Conservation (phyloP, 2,888 invertebrate species). For the Rhingia rostrata region DNA sequence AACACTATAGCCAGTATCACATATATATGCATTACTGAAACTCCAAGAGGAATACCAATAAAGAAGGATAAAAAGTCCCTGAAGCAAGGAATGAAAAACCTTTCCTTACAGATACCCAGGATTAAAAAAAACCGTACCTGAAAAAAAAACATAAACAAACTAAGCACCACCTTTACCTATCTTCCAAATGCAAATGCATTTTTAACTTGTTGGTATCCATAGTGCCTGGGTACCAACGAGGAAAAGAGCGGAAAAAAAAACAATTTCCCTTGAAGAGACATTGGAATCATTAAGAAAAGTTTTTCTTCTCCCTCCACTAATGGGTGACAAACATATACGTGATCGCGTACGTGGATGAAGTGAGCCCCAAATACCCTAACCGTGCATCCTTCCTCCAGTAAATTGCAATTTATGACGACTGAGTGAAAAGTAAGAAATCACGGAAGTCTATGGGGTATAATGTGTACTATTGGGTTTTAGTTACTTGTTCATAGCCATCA, state of each 20-base stretch:
- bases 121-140: background rate
- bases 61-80: constrained; percentile 26
- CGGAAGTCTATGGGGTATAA: constrained; percentile 58
- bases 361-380: constrained; percentile 21
- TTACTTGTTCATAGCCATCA: background rate
- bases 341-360: constrained; percentile 67
- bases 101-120: background rate
- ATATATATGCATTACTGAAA: constrained; percentile 8
- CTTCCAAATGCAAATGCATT: constrained; percentile 55
- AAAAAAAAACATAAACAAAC: constrained; percentile 1
- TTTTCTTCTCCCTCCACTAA: constrained; percentile 39
- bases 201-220: constrained; percentile 73
- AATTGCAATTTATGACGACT: constrained; percentile 74
- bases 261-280: constrained; percentile 65
- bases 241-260: constrained; percentile 49
- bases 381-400: constrained; percentile 65
- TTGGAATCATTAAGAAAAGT: constrained; percentile 72
- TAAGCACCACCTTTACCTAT: constrained; percentile 3
- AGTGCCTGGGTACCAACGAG: constrained; percentile 40
- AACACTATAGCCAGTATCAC: background rate
- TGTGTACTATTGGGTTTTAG: background rate
- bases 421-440: constrained; percentile 74
- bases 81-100: constrained; percentile 8
- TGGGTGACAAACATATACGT: constrained; percentile 68
- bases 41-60: constrained; percentile 30